These are phyloP conservation scores for Melinaea menophilus DNA, from an alignment of 2,888 invertebrate species.

Conservation along the genomic window DNA sequence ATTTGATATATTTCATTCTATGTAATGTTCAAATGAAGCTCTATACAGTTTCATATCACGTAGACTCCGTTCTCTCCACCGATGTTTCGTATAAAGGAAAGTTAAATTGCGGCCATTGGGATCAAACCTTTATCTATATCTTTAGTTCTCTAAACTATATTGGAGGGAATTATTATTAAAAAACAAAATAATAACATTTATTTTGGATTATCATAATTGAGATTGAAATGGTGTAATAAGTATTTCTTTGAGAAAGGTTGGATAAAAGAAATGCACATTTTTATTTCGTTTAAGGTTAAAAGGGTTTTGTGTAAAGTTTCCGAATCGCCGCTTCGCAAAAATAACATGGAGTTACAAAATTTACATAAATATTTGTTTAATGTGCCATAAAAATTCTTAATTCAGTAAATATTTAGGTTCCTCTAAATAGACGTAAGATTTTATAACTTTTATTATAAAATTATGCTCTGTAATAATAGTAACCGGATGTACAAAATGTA, in stretches of 20 bases:
- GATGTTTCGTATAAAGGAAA: neutral
- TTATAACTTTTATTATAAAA: too few species aligned
- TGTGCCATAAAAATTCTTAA: conserved; percentile 12
- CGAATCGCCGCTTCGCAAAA: conserved; percentile 10
- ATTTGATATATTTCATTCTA: conserved; percentile 1
- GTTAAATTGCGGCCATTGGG: neutral
- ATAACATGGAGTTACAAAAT: conserved; percentile 15
- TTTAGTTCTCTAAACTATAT: neutral
- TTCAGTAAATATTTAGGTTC: conserved; percentile 11
- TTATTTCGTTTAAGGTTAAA: too few species aligned
- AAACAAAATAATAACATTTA: too few species aligned
- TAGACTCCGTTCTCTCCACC: conserved; percentile 7
- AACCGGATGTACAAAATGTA: too few species aligned
- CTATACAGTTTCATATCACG: conserved; percentile 24
- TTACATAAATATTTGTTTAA: conserved; percentile 26
- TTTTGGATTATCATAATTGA: too few species aligned
- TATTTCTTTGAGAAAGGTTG: too few species aligned
- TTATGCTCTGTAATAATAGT: too few species aligned
- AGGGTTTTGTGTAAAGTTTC: conserved; percentile 8
- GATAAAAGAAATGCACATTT: too few species aligned
- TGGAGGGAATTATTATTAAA: too few species aligned
- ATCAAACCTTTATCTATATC: neutral
- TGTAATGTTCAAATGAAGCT: conserved; percentile 12
- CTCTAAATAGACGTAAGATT: conserved; percentile 6
- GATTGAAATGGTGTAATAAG: too few species aligned